phyloP scores from a whole-genome alignment of 2,888 invertebrate species.

The Ischnura elegans region DNA sequence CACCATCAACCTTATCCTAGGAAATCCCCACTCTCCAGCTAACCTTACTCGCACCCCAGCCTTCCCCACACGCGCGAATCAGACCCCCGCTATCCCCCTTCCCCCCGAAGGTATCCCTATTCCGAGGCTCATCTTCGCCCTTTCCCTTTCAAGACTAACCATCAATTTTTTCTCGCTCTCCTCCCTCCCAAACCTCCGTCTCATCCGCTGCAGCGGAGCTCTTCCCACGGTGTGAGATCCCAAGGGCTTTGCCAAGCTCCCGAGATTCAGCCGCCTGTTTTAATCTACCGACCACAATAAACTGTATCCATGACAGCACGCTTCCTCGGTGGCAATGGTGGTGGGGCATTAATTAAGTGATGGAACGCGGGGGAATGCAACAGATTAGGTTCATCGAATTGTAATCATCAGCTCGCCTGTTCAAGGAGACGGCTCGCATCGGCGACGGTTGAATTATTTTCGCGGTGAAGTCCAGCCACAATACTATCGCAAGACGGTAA shows the following conservation, averaged over 20 bases:
- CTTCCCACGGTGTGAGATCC: conserved; percentile 18
- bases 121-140: neutral
- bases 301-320: neutral
- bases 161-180: neutral
- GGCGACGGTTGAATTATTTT: neutral
- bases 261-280: neutral
- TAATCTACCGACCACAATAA: neutral
- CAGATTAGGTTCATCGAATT: neutral
- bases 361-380: neutral
- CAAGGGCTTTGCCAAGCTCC: neutral
- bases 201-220: neutral
- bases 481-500: neutral
- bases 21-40: neutral
- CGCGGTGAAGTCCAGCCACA: neutral
- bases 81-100: neutral
- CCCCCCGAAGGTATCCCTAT: neutral
- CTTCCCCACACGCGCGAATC: neutral
- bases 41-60: neutral
- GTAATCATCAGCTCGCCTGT: neutral
- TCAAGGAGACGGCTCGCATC: neutral
- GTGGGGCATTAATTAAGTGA: neutral
- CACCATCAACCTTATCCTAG: neutral
- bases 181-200: neutral
- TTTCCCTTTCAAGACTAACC: neutral
- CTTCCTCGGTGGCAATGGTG: neutral